A percentile compares a stretch with the other conserved stretches of the same genome.
Evolutionary conservation across 23 tunicate genomes (phyloP).

Genomic region (Ciona savignyi): DNA sequence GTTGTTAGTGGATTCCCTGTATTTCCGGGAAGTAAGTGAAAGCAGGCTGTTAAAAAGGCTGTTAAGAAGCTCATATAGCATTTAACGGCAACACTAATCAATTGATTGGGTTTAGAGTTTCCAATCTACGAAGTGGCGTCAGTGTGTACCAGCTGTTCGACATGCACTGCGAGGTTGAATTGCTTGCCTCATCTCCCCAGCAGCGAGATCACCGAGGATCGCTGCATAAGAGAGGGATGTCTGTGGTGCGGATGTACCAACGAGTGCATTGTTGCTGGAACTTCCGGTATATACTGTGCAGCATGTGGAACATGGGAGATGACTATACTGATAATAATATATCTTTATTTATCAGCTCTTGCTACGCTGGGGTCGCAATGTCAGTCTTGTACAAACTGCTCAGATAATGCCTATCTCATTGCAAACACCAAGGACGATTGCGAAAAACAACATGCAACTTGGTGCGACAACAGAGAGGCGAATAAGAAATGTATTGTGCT

Average conservation of each 20-base stretch:
- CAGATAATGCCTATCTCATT: conserved; percentile 18
- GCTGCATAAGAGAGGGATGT: conserved; percentile 41
- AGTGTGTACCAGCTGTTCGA: conserved; percentile 15
- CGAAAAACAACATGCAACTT: conserved; percentile 4
- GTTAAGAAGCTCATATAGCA: too few species aligned
- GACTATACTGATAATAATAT: too few species aligned
- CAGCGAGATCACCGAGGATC: conserved; percentile 6
- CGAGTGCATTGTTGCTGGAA: conserved; percentile 3
- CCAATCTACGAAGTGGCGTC: conserved; percentile 4
- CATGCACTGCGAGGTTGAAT: conserved; percentile 16
- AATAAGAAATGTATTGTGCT: background rate
- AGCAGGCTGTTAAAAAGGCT: too few species aligned
- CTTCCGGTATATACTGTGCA: conserved; percentile 4
- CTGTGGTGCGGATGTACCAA: conserved; percentile 26
- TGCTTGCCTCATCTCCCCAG: conserved; percentile 27
- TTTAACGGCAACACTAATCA: too few species aligned
- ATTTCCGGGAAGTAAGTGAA: background rate
- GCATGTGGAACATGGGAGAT: too few species aligned
- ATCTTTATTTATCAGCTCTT: conserved; percentile 4
- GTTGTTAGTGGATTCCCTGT: background rate
- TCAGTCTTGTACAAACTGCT: conserved; percentile 10
- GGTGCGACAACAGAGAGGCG: conserved; percentile 9
- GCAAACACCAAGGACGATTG: conserved; percentile 1
- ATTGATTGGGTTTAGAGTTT: background rate
- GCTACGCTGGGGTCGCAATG: conserved; percentile 17